Percentiles rank a stretch among this genome's conserved stretches.
phyloP scores from a whole-genome alignment of 1,140 invertebrate species.

The Caenorhabditis brenneri region DNA sequence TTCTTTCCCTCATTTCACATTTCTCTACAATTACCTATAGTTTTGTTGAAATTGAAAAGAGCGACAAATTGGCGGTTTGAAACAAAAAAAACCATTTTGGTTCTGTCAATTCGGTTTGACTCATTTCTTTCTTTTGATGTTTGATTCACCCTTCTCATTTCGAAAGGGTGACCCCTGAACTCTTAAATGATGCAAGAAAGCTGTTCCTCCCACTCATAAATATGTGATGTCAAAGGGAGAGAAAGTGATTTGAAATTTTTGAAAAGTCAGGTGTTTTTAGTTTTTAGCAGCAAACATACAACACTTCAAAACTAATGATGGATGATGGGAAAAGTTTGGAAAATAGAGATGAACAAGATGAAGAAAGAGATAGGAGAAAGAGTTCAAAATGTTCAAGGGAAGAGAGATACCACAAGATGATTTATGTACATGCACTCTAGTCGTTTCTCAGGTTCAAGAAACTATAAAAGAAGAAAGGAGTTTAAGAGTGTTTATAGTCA shows the following conservation, averaged over 20 bases:
- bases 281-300: conserved; percentile 1
- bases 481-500: too few species aligned
- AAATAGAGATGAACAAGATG: not conserved
- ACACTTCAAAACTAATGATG: conserved; percentile 23
- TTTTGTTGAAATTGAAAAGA: not conserved
- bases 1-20: not conserved
- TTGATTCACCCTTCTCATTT: not conserved
- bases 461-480: too few species aligned
- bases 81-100: not conserved
- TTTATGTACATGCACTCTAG: too few species aligned
- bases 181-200: conserved; percentile 37
- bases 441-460: too few species aligned
- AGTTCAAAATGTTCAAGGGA: not conserved
- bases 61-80: conserved; percentile 2
- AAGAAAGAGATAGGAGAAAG: not conserved
- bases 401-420: too few species aligned
- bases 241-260: not conserved
- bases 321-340: not conserved
- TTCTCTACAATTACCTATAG: conserved; percentile 15
- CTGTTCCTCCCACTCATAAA: conserved; percentile 39
- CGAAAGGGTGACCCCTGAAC: not conserved
- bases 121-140: not conserved
- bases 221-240: conserved; percentile 5
- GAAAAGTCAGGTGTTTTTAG: conserved; percentile 32
- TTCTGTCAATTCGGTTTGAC: not conserved